Evolutionary conservation across 2,113 vertebrate genomes (phyloP).

Genomic region (Melanerpes aurifrons): DNA sequence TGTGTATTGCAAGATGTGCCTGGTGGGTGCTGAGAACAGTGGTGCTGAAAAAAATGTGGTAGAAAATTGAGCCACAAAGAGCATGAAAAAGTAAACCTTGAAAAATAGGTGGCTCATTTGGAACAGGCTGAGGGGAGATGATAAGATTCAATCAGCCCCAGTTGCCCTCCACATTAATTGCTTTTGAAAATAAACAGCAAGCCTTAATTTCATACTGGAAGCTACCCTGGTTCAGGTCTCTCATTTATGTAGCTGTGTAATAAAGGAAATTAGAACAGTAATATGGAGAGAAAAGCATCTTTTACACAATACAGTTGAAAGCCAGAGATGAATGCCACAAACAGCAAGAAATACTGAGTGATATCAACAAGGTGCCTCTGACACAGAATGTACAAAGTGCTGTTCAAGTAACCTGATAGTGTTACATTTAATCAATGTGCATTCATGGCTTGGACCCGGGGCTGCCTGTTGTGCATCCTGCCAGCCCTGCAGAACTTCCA

Average conservation of each 20-base stretch:
- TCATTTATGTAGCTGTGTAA: not conserved
- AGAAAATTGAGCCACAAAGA: not conserved
- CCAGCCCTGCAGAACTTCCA: not conserved
- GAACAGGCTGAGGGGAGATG: not conserved
- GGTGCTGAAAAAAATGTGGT: not conserved
- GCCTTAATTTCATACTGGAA: slow-evolving; percentile 4
- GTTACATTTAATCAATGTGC: not conserved
- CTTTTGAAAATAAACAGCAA: slow-evolving; percentile 41
- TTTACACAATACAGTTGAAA: not conserved
- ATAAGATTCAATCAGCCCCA: not conserved
- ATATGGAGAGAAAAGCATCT: not conserved
- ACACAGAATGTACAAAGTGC: not conserved
- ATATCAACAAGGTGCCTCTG: not conserved
- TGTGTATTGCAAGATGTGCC: not conserved
- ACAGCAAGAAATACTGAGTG: not conserved
- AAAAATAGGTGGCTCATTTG: not conserved
- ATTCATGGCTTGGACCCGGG: not conserved
- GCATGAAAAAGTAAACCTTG: not conserved
- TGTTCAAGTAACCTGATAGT: not conserved
- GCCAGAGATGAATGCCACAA: not conserved
- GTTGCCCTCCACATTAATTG: not conserved
- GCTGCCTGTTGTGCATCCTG: not conserved
- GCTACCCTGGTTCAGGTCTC: not conserved
- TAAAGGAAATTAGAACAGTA: not conserved
- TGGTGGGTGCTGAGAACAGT: not conserved